Percentiles rank a stretch among this genome's conserved stretches.
Conservation (phyloP, 2,888 invertebrate species). For the Antheraea yamamai region DNA sequence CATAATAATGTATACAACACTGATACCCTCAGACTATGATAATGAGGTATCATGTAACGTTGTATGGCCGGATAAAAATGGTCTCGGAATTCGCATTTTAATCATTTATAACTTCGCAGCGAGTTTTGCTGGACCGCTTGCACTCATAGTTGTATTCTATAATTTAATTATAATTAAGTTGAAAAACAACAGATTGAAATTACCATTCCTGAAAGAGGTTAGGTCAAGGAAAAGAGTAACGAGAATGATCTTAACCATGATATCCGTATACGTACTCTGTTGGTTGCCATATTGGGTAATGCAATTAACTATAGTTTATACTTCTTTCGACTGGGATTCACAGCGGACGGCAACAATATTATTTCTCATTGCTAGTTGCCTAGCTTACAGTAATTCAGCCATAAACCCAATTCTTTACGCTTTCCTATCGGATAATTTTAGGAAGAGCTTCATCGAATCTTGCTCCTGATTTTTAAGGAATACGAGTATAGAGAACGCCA, state of each 20-base stretch:
- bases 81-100: slow-evolving; percentile 88
- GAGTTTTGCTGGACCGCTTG: slow-evolving; percentile 93
- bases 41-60: slow-evolving; percentile 86
- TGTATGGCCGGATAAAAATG: slow-evolving; percentile 87
- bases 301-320: slow-evolving; percentile 91
- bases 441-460: slow-evolving; percentile 96
- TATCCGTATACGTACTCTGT: slow-evolving; percentile 94
- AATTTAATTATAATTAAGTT: slow-evolving; percentile 93
- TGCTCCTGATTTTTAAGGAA: slow-evolving; percentile 93
- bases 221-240: slow-evolving; percentile 95
- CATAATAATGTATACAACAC: slow-evolving; percentile 92
- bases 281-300: slow-evolving; percentile 97
- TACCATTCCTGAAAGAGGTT: slow-evolving; percentile 94
- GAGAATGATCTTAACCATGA: slow-evolving; percentile 93
- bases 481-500: slow-evolving; percentile 88
- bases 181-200: slow-evolving; percentile 93
- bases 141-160: slow-evolving; percentile 93
- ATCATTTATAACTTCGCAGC: slow-evolving; percentile 93
- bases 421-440: slow-evolving; percentile 96
- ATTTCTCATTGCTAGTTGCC: slow-evolving; percentile 92
- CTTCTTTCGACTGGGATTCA: slow-evolving; percentile 86
- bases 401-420: slow-evolving; percentile 97
- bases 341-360: slow-evolving; percentile 88
- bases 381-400: slow-evolving; percentile 94
- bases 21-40: slow-evolving; percentile 82